Base-by-base conservation (phyloP, 2,888 invertebrate genomes). In the Amiota minor region DNA sequence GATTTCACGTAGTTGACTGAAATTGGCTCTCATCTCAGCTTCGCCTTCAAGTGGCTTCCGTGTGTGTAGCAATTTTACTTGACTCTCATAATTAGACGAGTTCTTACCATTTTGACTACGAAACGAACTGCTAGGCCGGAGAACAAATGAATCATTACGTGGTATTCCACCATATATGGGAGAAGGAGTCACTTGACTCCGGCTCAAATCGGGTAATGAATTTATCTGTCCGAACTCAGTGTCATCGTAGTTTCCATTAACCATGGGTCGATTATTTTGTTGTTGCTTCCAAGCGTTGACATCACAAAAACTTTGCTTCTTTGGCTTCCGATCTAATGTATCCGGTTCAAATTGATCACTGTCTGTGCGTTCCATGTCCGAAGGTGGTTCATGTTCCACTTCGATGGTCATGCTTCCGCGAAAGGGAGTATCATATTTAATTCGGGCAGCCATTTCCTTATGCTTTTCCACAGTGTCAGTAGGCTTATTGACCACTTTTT, bases 321-420 rank as follows among this genome's bases (percentile, higher is more conserved):
- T 92, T 61, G 94, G 93, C 85, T 96, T 96, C 45, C 96, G 91
- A 84, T 96, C 96, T 72, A 96, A 90, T 0, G 96, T 96, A 79
- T 96, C 96, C 0, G 96, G 96, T 88, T 96, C 96, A 82, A 95
- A 96, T 72, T 93, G 93, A 81, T 95, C 95, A 1, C 95, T 95
- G 56, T 90, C 90, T 0, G 90, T 90, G 9, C 88, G 81, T 83
- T 96, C 96, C 73, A 95, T 92, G 68, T 94, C 93, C 84, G 95
- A 94, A 80, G 94, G 93, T 0, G 95, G 93, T 20, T 95, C 93
- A 87, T 96, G 96, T 86, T 94, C 94, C 0, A 96, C 94, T 90
- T 95, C 95, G 75, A 96, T 96, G 47, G 95, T 94, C 84, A 96
- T 91, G 82, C 95, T 95, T 9, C 96, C 96, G 49, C 85, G 87